Evolutionary conservation across 1,140 invertebrate species (phyloP), one percentile per base, ranked within the genome.

Genomic region (Hyposmocoma kahamanoa): DNA sequence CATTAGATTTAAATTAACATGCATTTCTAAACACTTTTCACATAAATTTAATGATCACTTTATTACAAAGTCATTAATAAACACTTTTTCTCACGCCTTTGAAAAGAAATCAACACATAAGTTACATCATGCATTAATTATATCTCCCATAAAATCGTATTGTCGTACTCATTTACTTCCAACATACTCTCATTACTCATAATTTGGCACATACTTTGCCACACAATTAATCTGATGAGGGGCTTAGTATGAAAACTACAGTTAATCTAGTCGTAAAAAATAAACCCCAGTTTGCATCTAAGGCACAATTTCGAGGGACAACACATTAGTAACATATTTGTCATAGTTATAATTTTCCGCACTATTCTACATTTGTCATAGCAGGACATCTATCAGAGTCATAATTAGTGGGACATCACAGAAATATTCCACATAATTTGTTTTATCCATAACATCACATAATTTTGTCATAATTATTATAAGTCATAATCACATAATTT

Each of bases 291-390:
- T 66, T 72, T 72, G 69, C 64, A 57, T 72, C 68, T 79, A 79
- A 82, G 78, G 75, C 75, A 82, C 78, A 64, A 68, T 62, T 56
- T 68, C 54, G 59, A 72, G 65, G 67, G 32, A 36, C 8, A 4
- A 34, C 30, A 6, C 24, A 26, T 5, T n/a, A n/a, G n/a, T n/a
- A n/a, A n/a, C n/a, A n/a, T 26, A 26, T 26, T 26, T 26, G 24
- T 26, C 24, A 26, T 11, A 26, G 11, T 26, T 6, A 26, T 26
- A 6, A 26, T 11, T 26, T 6, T 26, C 5, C 24, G 24, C 24
- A 26, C 24, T 6, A 26, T 26, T 11, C 5, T n/a, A n/a, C n/a
- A n/a, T n/a, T n/a, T n/a, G n/a, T n/a, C n/a, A n/a, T n/a, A n/a
- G n/a, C n/a, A n/a, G n/a, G n/a, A n/a, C n/a, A n/a, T n/a, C n/a